Percentiles rank a stretch among this genome's conserved stretches.
Conservation (phyloP, 37 sponge, comb jelly and placozoan species). For the Sycon ciliatum region DNA sequence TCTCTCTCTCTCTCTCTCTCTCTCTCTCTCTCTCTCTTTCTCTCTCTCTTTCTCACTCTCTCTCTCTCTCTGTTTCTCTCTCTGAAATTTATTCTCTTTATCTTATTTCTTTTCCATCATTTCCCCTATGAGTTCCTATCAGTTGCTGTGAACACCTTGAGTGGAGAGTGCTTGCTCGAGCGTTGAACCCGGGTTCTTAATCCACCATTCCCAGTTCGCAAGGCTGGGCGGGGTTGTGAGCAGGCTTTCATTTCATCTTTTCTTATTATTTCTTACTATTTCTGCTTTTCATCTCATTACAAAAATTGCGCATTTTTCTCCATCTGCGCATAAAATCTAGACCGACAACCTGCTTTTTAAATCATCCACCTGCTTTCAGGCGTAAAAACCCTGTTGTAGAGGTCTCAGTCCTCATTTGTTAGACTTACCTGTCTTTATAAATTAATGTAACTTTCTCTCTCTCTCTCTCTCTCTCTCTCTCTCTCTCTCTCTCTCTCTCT, state of each 20-base stretch:
- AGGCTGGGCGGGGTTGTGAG: too few species aligned
- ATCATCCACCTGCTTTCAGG: too few species aligned
- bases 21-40: slow-evolving; percentile 37
- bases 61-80: slow-evolving; percentile 18
- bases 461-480: slow-evolving; percentile 12
- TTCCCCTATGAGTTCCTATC: slow-evolving; percentile 30
- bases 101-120: slow-evolving; percentile 26
- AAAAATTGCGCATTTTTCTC: too few species aligned
- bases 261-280: too few species aligned
- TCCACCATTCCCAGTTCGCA: too few species aligned
- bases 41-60: slow-evolving; percentile 29
- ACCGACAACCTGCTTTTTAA: background rate
- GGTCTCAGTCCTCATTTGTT: too few species aligned
- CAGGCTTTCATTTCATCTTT: too few species aligned
- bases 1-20: slow-evolving; percentile 31
- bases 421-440: background rate
- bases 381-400: too few species aligned
- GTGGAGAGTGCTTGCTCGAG: background rate
- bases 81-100: background rate
- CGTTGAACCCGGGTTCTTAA: too few species aligned
- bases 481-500: slow-evolving; percentile 20
- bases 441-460: background rate
- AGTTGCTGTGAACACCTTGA: slow-evolving; percentile 14
- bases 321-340: too few species aligned
- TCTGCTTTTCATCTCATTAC: too few species aligned